Evolutionary conservation across 1,140 invertebrate genomes (phyloP).

Genomic region (Drosophila persimilis): DNA sequence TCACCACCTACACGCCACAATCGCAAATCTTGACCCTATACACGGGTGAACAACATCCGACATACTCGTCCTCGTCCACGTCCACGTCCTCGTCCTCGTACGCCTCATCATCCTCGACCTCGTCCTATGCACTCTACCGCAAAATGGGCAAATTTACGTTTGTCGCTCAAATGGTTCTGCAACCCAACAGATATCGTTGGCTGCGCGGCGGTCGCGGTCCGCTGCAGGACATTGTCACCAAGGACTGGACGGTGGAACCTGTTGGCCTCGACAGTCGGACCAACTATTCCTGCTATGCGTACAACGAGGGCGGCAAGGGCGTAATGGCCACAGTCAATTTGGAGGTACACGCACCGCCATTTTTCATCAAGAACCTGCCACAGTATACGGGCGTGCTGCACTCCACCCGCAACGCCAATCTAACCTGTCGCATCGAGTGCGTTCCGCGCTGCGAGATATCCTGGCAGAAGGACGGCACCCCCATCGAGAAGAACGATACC

Average conservation of each 20-base stretch:
- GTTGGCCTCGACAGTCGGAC: slow-evolving; percentile 91
- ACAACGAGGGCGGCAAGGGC: slow-evolving; percentile 92
- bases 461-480: slow-evolving; percentile 90
- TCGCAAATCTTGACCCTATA: slow-evolving; percentile 78
- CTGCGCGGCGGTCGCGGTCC: slow-evolving; percentile 88
- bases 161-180: slow-evolving; percentile 68
- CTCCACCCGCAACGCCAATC: slow-evolving; percentile 87
- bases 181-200: slow-evolving; percentile 88
- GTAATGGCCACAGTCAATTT: slow-evolving; percentile 88
- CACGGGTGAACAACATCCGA: slow-evolving; percentile 37
- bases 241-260: slow-evolving; percentile 90
- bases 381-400: slow-evolving; percentile 91
- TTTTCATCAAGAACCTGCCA: slow-evolving; percentile 92
- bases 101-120: slow-evolving; percentile 15
- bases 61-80: slow-evolving; percentile 12
- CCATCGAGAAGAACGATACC: slow-evolving; percentile 86
- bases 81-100: slow-evolving; percentile 18
- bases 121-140: slow-evolving; percentile 62
- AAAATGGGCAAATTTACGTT: slow-evolving; percentile 79
- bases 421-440: slow-evolving; percentile 94
- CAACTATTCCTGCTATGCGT: slow-evolving; percentile 93
- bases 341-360: slow-evolving; percentile 92
- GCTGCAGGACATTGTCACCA: slow-evolving; percentile 88
- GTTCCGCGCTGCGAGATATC: slow-evolving; percentile 91
- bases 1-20: slow-evolving; percentile 77